These are phyloP conservation scores for Plagodis dolabraria DNA, from an alignment of 2,888 invertebrate species.

Conservation along the genomic window DNA sequence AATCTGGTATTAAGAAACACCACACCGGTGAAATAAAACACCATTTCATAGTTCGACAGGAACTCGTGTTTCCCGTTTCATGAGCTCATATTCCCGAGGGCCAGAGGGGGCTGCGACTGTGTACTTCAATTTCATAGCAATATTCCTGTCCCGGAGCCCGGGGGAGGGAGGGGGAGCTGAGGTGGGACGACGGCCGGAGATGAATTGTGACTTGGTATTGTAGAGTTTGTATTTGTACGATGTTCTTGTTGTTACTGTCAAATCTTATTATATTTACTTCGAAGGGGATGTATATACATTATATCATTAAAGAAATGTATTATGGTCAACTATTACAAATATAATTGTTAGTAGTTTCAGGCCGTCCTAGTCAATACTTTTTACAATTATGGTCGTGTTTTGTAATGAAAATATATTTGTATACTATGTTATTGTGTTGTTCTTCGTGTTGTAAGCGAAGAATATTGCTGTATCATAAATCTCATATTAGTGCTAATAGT, in stretches of 20 bases:
- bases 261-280: slow-evolving; percentile 2
- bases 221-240: slow-evolving; percentile 2
- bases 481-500: too few species aligned
- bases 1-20: too few species aligned
- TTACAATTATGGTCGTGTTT: too few species aligned
- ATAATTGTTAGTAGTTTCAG: too few species aligned
- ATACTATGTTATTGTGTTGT: too few species aligned
- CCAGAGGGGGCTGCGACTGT: slow-evolving; percentile 38
- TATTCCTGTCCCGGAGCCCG: slow-evolving; percentile 48
- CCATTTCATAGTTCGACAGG: slow-evolving; percentile 41
- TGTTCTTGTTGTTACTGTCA: slow-evolving; percentile 10
- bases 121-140: slow-evolving; percentile 67
- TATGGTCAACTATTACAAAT: too few species aligned
- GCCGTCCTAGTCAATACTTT: too few species aligned
- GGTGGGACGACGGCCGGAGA: slow-evolving; percentile 31
- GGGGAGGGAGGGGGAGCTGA: slow-evolving; percentile 13
- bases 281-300: too few species aligned
- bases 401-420: too few species aligned
- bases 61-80: slow-evolving; percentile 39
- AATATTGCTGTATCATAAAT: too few species aligned
- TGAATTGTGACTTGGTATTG: slow-evolving; percentile 35
- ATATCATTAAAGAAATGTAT: too few species aligned
- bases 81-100: slow-evolving; percentile 42
- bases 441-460: too few species aligned
- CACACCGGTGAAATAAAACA: slow-evolving; percentile 34